Evolutionary conservation across 1,140 invertebrate genomes (phyloP).

Genomic region (Catajapyx aquilonaris): DNA sequence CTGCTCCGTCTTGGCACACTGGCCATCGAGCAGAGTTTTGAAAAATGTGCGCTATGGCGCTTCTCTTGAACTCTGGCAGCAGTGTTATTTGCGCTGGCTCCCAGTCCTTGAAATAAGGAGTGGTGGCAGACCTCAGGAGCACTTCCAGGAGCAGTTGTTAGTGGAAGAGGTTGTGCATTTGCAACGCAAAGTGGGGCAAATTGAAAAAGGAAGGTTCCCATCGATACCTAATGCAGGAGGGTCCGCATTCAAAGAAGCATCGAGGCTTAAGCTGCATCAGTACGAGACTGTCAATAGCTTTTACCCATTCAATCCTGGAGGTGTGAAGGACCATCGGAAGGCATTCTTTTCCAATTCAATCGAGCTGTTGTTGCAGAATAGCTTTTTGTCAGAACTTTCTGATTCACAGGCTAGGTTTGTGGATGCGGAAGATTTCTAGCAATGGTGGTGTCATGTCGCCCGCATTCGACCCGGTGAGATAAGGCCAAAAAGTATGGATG

Average conservation of each 20-base stretch:
- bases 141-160: slow-evolving; percentile 18
- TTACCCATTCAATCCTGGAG: slow-evolving; percentile 5
- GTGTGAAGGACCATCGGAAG: not conserved
- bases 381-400: slow-evolving; percentile 3
- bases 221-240: not conserved
- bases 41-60: slow-evolving; percentile 26
- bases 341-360: not conserved
- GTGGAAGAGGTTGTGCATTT: slow-evolving; percentile 7
- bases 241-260: not conserved
- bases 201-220: not conserved
- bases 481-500: too few species aligned
- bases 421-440: too few species aligned
- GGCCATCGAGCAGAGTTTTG: slow-evolving; percentile 10
- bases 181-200: not conserved
- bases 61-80: slow-evolving; percentile 55
- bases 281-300: slow-evolving; percentile 5
- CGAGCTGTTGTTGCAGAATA: slow-evolving; percentile 4
- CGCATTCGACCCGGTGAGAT: too few species aligned
- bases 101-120: slow-evolving; percentile 55
- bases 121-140: slow-evolving; percentile 45
- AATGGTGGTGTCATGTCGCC: too few species aligned
- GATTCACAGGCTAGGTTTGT: not conserved
- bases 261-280: not conserved
- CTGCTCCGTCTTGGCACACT: slow-evolving; percentile 1
- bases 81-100: slow-evolving; percentile 77